Evolutionary conservation across 2,888 invertebrate genomes (phyloP).

Genomic region (Clepsis dumicolana): DNA sequence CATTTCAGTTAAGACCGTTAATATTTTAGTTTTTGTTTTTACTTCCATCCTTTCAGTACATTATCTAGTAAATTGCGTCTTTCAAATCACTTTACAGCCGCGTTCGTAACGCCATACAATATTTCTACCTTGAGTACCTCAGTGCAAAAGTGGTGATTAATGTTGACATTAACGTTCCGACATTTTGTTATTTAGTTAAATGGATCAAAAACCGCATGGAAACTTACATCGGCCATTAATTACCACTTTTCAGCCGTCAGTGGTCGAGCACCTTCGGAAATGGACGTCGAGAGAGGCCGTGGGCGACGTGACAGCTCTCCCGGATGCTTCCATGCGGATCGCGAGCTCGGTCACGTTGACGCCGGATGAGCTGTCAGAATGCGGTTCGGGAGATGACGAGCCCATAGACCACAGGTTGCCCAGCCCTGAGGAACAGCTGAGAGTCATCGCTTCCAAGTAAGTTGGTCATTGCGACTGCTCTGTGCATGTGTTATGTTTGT

Average conservation of each 20-base stretch:
- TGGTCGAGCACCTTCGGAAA: slow-evolving; percentile 91
- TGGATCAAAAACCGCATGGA: background rate
- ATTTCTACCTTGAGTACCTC: too few relatives aligned
- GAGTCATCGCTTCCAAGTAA: slow-evolving; percentile 93
- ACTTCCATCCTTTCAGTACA: too few relatives aligned
- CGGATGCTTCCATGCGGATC: slow-evolving; percentile 92
- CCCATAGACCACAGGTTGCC: slow-evolving; percentile 94
- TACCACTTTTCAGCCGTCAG: slow-evolving; percentile 89
- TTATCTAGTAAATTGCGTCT: too few relatives aligned
- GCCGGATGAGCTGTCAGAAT: slow-evolving; percentile 83
- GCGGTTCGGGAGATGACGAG: slow-evolving; percentile 88
- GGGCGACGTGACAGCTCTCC: slow-evolving; percentile 93
- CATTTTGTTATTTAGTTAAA: too few relatives aligned
- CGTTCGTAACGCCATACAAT: too few relatives aligned
- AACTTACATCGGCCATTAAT: background rate
- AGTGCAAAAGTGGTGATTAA: too few relatives aligned
- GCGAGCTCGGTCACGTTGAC: slow-evolving; percentile 81
- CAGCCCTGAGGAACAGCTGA: slow-evolving; percentile 94
- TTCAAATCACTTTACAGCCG: too few relatives aligned
- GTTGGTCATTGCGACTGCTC: slow-evolving; percentile 52
- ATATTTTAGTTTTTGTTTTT: too few relatives aligned
- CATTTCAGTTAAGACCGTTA: too few relatives aligned
- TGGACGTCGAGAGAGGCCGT: slow-evolving; percentile 94
- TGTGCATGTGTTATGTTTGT: background rate
- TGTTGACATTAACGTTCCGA: too few relatives aligned